These are phyloP conservation scores for Girardinichthys multiradiatus DNA, from an alignment of 2,113 vertebrate species.

Conservation along the genomic window DNA sequence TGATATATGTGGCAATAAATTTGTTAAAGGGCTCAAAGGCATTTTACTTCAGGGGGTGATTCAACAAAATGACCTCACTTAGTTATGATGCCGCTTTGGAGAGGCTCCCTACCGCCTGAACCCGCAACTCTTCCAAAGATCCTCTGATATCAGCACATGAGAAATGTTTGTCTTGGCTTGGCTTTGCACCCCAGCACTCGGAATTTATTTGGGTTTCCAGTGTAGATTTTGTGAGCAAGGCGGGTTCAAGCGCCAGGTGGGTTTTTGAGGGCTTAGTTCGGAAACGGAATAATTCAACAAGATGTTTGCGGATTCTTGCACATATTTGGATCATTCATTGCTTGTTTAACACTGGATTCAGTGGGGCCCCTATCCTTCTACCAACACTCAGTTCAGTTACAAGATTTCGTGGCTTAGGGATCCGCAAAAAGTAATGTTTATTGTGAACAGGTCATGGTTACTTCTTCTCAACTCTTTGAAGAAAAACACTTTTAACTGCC, in stretches of 20 bases:
- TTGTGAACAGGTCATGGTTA: slow-evolving; percentile 3
- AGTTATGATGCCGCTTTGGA: slow-evolving; percentile 54
- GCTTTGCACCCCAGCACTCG: slow-evolving; percentile 27
- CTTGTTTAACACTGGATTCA: slow-evolving; percentile 29
- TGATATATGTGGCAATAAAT: slow-evolving; percentile 62
- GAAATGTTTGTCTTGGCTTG: slow-evolving; percentile 66
- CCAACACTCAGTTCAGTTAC: background rate
- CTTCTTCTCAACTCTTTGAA: slow-evolving; percentile 12
- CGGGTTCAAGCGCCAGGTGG: slow-evolving; percentile 20
- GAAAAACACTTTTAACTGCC: slow-evolving; percentile 16
- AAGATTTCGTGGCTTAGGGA: slow-evolving; percentile 7
- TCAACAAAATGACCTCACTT: slow-evolving; percentile 55
- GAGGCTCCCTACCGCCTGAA: slow-evolving; percentile 40
- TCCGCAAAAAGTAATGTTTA: slow-evolving; percentile 31
- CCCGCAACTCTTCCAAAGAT: slow-evolving; percentile 35
- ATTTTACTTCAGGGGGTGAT: slow-evolving; percentile 42
- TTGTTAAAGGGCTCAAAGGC: slow-evolving; percentile 46
- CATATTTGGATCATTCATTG: slow-evolving; percentile 29
- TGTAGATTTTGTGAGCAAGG: slow-evolving; percentile 34
- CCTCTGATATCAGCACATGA: slow-evolving; percentile 38
- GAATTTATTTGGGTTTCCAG: slow-evolving; percentile 50
- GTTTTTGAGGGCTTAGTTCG: slow-evolving; percentile 27
- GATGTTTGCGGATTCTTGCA: slow-evolving; percentile 32
- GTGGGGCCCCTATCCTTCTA: slow-evolving; percentile 12
- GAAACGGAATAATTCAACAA: slow-evolving; percentile 34